Conservation (phyloP, 2,113 vertebrate species). For the Ailurus styani region DNA sequence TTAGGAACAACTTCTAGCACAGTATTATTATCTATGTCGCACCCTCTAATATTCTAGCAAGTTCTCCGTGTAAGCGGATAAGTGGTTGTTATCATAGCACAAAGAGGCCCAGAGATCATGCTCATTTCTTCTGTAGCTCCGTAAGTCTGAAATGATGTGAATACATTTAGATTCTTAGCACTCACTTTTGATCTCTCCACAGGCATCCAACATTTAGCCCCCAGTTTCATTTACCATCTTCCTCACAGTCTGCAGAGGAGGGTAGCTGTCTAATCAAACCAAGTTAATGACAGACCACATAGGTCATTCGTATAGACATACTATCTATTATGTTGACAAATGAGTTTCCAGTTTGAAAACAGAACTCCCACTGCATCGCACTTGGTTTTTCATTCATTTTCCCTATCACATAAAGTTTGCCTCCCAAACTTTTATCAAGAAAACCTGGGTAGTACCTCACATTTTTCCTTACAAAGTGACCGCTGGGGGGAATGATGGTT, state of each 20-base stretch:
- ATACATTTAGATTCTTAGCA: constrained; percentile 51
- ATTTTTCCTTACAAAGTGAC: constrained; percentile 34
- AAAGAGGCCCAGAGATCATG: constrained; percentile 59
- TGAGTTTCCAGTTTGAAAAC: constrained; percentile 44
- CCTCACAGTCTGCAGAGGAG: constrained; percentile 43
- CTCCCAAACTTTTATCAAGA: not conserved
- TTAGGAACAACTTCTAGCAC: constrained; percentile 36
- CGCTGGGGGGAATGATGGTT: not conserved
- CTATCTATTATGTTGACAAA: constrained; percentile 45
- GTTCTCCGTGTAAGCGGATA: constrained; percentile 36
- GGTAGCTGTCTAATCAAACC: constrained; percentile 65
- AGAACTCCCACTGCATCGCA: not conserved
- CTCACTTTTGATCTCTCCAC: not conserved
- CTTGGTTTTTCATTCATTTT: constrained; percentile 54
- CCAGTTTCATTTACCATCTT: not conserved
- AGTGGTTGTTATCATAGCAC: constrained; percentile 42
- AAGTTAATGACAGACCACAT: constrained; percentile 50
- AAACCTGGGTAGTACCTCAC: not conserved
- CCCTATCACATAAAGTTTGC: not conserved
- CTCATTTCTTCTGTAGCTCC: constrained; percentile 30
- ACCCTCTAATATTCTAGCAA: constrained; percentile 32
- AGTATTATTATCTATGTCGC: constrained; percentile 43
- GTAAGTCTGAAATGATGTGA: constrained; percentile 50
- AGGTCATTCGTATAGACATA: constrained; percentile 41
- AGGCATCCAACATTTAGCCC: constrained; percentile 4